Evolutionary conservation across 2,888 invertebrate genomes (phyloP), one percentile per base, ranked within the genome.

Genomic region (Hydrotaea cyrtoneurina): DNA sequence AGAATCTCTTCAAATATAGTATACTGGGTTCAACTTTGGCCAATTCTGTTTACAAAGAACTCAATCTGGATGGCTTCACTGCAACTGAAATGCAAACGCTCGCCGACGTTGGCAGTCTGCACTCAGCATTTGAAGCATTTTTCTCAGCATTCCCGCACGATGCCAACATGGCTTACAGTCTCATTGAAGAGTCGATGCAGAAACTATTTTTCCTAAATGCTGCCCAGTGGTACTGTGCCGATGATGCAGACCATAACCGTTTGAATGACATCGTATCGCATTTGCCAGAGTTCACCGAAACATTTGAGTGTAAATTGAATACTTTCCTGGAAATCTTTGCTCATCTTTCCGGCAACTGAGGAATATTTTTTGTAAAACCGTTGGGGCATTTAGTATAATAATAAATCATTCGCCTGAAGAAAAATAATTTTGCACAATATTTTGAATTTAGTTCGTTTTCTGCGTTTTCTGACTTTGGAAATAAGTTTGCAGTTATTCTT

Each of bases 141-240:
- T 86, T 86, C 71, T 36, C 31, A 8, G 7, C 13, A 13, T 10
- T 1, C 1, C 39, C 8, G 39, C 4, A 1, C 4, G 39, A 39
- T 39, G 3, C 13, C 11, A 1, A 3, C 11, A 10, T 8, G 39
- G 13, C 4, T 10, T 39, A 19, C 55, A 15, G 31, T 17, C 7
- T 15, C 2, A 0, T 19, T n/a, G 69, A 43, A 17, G 7, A 31
- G 17, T 1, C 8, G 1, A n/a, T 55, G 36, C 2, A 26, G 13
- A 31, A 73, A 31, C n/a, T 55, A 17, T 86, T 86, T n/a, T 86
- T 86, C 31, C 59, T 83, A 2, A 86, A 86, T 36, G 86, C 86
- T 23, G 86, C 83, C 11, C 86, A 86, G 43, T 86, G 81, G 73
- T 86, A 83, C 50, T 86, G 86, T 46, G 82, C 81, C 10, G 31